Evolutionary conservation across 2,888 invertebrate genomes (phyloP).

Genomic region (Cylloceria caligata): DNA sequence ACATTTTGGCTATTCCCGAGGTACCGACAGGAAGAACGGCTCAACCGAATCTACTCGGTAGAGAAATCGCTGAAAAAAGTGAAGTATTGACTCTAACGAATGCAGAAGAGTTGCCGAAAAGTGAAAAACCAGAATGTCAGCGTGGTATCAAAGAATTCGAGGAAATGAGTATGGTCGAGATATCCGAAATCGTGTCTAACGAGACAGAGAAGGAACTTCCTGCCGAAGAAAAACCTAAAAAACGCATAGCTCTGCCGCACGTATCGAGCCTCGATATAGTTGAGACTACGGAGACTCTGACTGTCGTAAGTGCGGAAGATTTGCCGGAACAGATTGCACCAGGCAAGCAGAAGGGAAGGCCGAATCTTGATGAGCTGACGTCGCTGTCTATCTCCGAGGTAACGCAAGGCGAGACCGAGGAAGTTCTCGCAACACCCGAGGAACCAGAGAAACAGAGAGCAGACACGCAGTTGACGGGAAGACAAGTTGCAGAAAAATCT

Average conservation of each 20-base stretch:
- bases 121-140: constrained; percentile 72
- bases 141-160: constrained; percentile 75
- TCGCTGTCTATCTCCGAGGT: constrained; percentile 78
- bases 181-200: constrained; percentile 78
- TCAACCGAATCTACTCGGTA: constrained; percentile 78
- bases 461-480: constrained; percentile 76
- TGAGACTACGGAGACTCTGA: constrained; percentile 72
- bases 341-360: constrained; percentile 68
- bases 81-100: constrained; percentile 76
- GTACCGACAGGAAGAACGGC: constrained; percentile 82
- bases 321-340: constrained; percentile 65
- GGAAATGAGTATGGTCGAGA: constrained; percentile 74
- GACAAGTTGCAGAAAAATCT: constrained; percentile 82
- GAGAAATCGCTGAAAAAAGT: constrained; percentile 81
- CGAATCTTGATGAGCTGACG: constrained; percentile 71
- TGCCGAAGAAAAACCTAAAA: constrained; percentile 75
- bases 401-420: constrained; percentile 81
- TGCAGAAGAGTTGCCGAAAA: constrained; percentile 70
- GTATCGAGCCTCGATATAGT: constrained; percentile 73
- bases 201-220: constrained; percentile 76
- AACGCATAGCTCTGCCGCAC: constrained; percentile 77
- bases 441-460: constrained; percentile 79
- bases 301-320: constrained; percentile 65
- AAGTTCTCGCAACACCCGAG: constrained; percentile 75
- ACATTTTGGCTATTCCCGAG: constrained; percentile 69